A percentile compares a stretch with the other conserved stretches of the same genome.
Evolutionary conservation across 2,888 invertebrate species (phyloP).

Genomic region (Idaea aversata): DNA sequence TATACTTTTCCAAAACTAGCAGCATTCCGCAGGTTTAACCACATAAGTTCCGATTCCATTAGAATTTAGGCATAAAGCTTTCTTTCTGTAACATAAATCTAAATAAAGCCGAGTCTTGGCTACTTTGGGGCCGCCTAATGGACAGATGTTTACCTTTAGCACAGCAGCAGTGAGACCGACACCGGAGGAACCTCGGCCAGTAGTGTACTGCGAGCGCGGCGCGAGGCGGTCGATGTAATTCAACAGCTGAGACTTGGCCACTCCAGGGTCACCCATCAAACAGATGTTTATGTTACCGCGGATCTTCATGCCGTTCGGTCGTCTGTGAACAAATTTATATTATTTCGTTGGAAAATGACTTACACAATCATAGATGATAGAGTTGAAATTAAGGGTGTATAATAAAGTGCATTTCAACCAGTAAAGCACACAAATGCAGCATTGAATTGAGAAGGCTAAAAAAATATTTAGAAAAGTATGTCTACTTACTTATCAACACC

Average conservation of each 20-base stretch:
- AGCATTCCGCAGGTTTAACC: too few relatives aligned
- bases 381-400: too few relatives aligned
- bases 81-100: too few relatives aligned
- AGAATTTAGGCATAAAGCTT: not conserved
- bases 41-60: not conserved
- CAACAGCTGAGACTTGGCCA: conserved; percentile 98
- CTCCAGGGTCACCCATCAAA: conserved; percentile 99
- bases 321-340: conserved; percentile 43
- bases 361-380: not conserved
- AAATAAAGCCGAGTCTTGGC: too few relatives aligned
- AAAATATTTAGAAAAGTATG: not conserved
- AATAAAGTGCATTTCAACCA: too few relatives aligned
- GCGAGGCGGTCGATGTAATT: conserved; percentile 97
- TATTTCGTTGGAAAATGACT: not conserved
- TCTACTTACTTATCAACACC: conserved; percentile 87
- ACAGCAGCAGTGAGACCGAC: conserved; percentile 99
- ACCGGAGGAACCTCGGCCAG: conserved; percentile 97
- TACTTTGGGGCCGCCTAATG: not conserved
- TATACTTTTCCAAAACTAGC: not conserved
- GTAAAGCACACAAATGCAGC: too few relatives aligned
- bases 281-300: conserved; percentile 98
- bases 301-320: conserved; percentile 98
- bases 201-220: conserved; percentile 96
- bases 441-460: too few relatives aligned
- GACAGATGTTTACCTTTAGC: conserved; percentile 84